phyloP scores from a whole-genome alignment of 1,140 invertebrate genomes.

The Marisa cornuarietis region DNA sequence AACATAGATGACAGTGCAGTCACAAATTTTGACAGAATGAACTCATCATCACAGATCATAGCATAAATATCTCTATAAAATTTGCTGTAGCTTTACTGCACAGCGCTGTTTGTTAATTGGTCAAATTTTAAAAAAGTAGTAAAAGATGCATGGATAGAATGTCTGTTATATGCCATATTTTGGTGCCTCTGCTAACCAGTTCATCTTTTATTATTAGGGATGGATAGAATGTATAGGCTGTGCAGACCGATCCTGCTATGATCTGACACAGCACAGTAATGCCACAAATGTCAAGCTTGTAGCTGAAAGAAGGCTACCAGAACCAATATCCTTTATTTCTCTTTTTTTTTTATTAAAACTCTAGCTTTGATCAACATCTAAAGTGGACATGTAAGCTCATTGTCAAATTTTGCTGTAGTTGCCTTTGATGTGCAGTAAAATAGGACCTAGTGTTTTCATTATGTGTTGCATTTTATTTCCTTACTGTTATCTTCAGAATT shows the following conservation, averaged over 20 bases:
- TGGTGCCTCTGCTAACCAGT: no score
- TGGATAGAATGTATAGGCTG: conserved; percentile 99
- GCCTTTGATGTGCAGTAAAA: background rate
- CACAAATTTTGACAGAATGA: no score
- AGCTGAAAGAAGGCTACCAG: conserved; percentile 88
- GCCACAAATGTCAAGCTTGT: conserved; percentile 90
- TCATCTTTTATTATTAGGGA: conserved; percentile 71
- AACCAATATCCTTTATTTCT: conserved; percentile 76
- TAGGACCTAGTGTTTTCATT: background rate
- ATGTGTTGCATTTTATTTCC: background rate
- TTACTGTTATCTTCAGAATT: background rate
- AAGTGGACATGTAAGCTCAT: no score
- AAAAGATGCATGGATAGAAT: no score
- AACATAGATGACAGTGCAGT: no score
- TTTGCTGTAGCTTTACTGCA: no score
- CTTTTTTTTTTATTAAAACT: background rate
- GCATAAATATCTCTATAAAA: no score
- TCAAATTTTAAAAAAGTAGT: no score
- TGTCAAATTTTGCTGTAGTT: background rate
- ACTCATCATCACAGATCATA: no score
- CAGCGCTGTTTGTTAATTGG: no score
- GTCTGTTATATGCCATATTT: no score
- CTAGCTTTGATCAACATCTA: background rate
- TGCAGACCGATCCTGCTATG: conserved; percentile 98
- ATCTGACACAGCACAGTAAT: conserved; percentile 92